These are phyloP conservation scores for Aegithalos caudatus DNA, from an alignment of 2,113 vertebrate genomes.

Conservation along the genomic window DNA sequence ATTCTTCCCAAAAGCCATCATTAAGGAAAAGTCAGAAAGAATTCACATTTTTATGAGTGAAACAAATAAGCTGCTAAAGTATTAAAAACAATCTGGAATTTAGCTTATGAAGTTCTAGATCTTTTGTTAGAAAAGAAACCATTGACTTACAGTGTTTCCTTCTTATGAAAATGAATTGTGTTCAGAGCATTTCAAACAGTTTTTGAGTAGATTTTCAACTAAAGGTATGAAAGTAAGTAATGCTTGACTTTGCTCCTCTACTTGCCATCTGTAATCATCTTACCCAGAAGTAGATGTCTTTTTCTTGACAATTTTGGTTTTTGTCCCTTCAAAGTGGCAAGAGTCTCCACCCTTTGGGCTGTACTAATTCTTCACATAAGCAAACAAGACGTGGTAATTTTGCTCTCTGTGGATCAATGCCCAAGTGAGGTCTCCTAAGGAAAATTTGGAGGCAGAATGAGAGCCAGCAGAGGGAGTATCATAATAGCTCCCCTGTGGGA, in stretches of 20 bases:
- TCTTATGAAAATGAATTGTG: not conserved
- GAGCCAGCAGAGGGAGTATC: constrained; percentile 45
- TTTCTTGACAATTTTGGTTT: not conserved
- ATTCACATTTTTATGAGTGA: constrained; percentile 22
- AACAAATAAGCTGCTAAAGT: not conserved
- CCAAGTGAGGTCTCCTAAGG: not conserved
- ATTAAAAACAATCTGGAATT: constrained; percentile 1
- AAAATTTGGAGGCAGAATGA: not conserved
- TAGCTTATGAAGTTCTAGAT: not conserved
- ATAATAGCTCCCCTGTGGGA: constrained; percentile 21
- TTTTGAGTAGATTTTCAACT: not conserved
- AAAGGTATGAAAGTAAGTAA: not conserved
- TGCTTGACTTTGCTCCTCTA: not conserved
- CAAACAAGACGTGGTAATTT: not conserved
- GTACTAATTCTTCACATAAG: not conserved
- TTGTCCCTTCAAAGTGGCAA: not conserved
- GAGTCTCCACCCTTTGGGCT: not conserved
- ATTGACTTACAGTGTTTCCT: not conserved
- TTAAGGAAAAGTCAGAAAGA: constrained; percentile 31
- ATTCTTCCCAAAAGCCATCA: constrained; percentile 23
- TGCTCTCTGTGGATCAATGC: not conserved
- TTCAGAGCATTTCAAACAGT: not conserved
- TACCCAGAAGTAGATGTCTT: not conserved
- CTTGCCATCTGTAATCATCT: not conserved
- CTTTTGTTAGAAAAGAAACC: not conserved